Conservation (phyloP, 1,140 invertebrate genomes). For the Dinoponera quadriceps region DNA sequence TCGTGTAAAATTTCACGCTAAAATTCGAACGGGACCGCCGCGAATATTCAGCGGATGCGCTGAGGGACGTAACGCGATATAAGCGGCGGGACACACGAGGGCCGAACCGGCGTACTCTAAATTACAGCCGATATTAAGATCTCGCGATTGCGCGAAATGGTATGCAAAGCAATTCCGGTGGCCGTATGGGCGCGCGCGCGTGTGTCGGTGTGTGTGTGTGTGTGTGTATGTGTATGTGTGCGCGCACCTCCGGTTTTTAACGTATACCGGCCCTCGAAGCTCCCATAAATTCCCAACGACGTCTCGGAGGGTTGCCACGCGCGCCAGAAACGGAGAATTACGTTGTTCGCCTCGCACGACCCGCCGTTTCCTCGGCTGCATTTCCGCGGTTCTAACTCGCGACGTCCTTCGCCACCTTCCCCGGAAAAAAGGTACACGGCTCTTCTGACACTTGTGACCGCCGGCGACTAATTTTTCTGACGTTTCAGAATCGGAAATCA, state of each 20-base stretch:
- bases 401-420: constrained; percentile 21
- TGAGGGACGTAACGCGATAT: constrained; percentile 50
- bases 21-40: too few relatives aligned
- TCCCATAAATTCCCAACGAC: constrained; percentile 75
- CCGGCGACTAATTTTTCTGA: neutral
- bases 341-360: constrained; percentile 41
- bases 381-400: constrained; percentile 11
- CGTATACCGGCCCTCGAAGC: constrained; percentile 69
- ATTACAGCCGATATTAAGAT: constrained; percentile 84
- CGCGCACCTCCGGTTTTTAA: constrained; percentile 76
- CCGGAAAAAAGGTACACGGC: neutral
- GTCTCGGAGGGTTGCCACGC: constrained; percentile 40
- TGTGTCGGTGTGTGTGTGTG: constrained; percentile 1
- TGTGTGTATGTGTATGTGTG: constrained; percentile 4
- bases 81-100: constrained; percentile 44
- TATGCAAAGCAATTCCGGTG: constrained; percentile 81
- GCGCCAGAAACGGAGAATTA: constrained; percentile 57
- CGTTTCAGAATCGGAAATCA: too few relatives aligned
- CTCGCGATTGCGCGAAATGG: constrained; percentile 81
- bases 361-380: constrained; percentile 27
- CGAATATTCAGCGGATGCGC: constrained; percentile 15
- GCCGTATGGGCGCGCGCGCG: constrained; percentile 49
- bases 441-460: neutral
- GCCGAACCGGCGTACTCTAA: constrained; percentile 67
- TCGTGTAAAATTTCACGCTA: too few relatives aligned